phyloP scores from a whole-genome alignment of 2,797 vertebrate genomes.

The Mus caroli region DNA sequence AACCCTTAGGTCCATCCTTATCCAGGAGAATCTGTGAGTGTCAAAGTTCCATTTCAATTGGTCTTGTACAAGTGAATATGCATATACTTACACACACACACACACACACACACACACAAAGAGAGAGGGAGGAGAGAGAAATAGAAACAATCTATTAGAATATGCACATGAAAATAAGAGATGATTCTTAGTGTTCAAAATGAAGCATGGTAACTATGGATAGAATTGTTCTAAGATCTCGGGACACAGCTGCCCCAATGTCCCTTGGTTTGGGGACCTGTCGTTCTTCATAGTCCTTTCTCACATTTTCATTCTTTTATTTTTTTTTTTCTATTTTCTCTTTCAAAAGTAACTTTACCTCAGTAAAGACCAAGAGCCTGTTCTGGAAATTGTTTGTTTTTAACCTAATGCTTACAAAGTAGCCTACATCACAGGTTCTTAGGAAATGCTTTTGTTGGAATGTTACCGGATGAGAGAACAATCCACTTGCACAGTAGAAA shows the following conservation, averaged over 20 bases:
- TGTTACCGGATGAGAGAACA: not conserved
- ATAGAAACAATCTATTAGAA: not conserved
- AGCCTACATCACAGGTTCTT: not conserved
- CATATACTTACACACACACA: fast-evolving
- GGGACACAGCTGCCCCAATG: not conserved
- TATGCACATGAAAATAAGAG: not conserved
- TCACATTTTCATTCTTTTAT: not conserved
- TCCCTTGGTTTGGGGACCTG: not conserved
- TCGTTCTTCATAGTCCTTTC: not conserved
- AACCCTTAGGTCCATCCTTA: conserved; percentile 5
- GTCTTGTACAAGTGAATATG: not conserved
- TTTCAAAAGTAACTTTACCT: not conserved
- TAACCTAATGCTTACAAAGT: not conserved
- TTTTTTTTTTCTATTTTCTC: not conserved
- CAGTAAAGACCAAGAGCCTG: not conserved
- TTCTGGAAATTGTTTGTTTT: not conserved
- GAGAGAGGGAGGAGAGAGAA: not conserved
- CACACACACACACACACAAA: no score
- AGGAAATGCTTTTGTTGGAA: not conserved
- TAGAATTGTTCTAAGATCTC: not conserved
- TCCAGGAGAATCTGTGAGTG: conserved; percentile 29
- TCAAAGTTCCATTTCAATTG: not conserved
- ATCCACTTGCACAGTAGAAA: not conserved
- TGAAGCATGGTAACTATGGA: not conserved
- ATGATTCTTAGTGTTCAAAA: not conserved